Base-by-base conservation (phyloP, 2,888 invertebrate genomes). In the Calameuta pallipes region DNA sequence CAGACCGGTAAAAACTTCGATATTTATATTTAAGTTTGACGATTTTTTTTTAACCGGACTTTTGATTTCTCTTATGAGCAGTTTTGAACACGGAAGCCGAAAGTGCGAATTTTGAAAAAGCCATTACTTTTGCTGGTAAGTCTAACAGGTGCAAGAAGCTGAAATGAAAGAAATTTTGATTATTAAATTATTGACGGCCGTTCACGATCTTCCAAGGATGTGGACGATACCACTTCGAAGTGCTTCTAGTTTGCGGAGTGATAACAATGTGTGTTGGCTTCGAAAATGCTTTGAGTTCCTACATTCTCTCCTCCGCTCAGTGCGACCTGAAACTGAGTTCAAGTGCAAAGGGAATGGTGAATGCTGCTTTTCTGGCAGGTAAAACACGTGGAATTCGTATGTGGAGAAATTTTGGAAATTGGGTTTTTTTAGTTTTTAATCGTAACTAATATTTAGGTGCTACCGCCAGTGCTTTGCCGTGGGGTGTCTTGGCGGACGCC, bases 401-500 rank as follows among this genome's bases (percentile, higher is more conserved):
- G 15, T 6, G 4, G 2, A 41, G 4, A 9, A 0, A 76, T 73
- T 35, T 36, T 13, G n/a, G 0, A 30, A 23, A 41, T 41, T 1
- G 30, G 3, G 11, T 6, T 30, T n/a, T 69, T 11, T 36, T 33
- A 11, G 23, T 35, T 3, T 37, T 2, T 30, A 12, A 74, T 31
- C 11, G 31, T 33, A 12, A 37, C 3, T 34, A 11, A 35, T 33
- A 33, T 90, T 4, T 87, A 94, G 94, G 95, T 82, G 94, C 95
- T 37, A 94, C 94, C 73, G 86, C 95, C 56, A 96, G 96, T 74
- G 95, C 96, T 0, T 95, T 95, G 91, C 91, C 96, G 76, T 96
- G 96, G 96, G 96, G 96, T 56, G 94, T 94, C 83, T 88, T 96
- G 81, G 96, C 96, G 0, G 97, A 97, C 91, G 94, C 94, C 77